These are phyloP conservation scores for Chloropsis cyanopogon DNA, from an alignment of 2,113 vertebrate species.

Conservation along the genomic window DNA sequence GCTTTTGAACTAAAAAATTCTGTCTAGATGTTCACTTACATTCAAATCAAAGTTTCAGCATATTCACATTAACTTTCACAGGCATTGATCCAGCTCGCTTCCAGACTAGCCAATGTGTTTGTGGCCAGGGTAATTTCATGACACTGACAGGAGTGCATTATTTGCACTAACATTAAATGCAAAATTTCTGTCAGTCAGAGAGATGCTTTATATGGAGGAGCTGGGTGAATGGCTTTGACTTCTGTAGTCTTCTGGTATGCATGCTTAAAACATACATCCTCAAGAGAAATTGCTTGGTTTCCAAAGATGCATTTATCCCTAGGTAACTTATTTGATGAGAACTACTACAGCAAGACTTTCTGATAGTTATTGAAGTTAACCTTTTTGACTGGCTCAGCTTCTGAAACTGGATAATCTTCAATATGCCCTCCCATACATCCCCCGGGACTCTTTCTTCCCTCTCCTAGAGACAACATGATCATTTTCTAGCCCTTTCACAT, in stretches of 20 bases:
- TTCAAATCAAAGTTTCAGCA: background rate
- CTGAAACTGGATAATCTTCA: background rate
- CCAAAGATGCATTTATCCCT: background rate
- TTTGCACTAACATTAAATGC: background rate
- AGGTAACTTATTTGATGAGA: background rate
- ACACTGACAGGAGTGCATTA: background rate
- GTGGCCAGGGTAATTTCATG: background rate
- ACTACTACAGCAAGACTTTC: background rate
- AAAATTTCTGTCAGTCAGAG: background rate
- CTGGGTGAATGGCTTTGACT: background rate
- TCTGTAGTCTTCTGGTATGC: background rate
- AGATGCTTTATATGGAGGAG: background rate
- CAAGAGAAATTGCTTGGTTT: background rate
- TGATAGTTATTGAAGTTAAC: background rate
- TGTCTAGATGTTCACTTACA: background rate
- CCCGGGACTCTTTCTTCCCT: background rate
- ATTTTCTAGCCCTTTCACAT: background rate
- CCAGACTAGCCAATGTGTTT: background rate
- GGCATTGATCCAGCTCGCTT: background rate
- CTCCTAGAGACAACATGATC: background rate
- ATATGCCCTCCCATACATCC: background rate
- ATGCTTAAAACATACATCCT: background rate
- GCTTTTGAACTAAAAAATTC: background rate
- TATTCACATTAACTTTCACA: background rate
- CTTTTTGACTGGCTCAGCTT: background rate